phyloP scores from a whole-genome alignment of 2,888 invertebrate species.

The Eupithecia tripunctaria region DNA sequence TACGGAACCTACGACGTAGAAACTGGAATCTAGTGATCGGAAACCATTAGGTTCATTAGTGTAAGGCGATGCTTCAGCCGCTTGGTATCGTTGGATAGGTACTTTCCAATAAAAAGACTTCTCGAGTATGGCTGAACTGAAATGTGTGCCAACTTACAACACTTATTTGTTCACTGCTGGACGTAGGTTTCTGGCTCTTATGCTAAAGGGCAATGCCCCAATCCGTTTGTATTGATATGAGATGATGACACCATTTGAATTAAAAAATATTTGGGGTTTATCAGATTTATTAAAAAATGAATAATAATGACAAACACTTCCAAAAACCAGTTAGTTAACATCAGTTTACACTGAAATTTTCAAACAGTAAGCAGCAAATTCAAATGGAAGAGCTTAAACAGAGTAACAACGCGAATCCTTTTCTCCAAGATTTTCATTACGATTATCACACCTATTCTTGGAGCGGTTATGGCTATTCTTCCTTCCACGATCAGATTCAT shows the following conservation, averaged over 20 bases:
- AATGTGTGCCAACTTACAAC: background rate
- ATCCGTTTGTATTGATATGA: no score
- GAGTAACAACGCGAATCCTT: background rate
- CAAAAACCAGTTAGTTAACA: no score
- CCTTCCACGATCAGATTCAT: background rate
- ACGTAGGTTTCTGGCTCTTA: no score
- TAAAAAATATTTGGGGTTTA: no score
- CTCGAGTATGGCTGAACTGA: background rate
- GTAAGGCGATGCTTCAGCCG: background rate
- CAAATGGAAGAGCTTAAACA: background rate
- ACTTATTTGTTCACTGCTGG: no score
- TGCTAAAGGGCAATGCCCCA: no score
- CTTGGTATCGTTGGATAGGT: background rate
- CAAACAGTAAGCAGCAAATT: no score
- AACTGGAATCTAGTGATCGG: conserved; percentile 2
- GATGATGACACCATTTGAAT: no score
- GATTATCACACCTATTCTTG: background rate
- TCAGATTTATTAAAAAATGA: no score
- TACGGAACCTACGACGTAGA: background rate
- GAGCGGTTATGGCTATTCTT: background rate
- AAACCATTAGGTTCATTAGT: conserved; percentile 4
- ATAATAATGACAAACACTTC: no score
- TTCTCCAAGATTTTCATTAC: background rate
- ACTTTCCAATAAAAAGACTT: background rate
- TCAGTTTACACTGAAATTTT: no score